Percentiles rank a stretch among this genome's conserved stretches.
Evolutionary conservation across 1,140 invertebrate species (phyloP).

Genomic region (Acyrthosiphon pisum): DNA sequence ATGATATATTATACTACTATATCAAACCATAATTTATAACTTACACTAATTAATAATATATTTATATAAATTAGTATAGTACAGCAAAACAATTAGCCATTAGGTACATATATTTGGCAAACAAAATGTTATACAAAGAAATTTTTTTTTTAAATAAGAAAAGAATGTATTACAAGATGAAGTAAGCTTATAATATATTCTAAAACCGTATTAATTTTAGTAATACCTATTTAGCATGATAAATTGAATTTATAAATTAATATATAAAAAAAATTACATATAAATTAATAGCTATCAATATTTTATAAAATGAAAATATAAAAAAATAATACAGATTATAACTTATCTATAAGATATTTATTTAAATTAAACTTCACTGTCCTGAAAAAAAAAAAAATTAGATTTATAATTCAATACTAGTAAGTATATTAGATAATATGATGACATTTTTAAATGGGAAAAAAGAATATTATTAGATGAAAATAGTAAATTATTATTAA

Average conservation of each 20-base stretch:
- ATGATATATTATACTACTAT: neutral
- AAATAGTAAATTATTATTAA: too few species aligned
- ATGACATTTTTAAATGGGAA: neutral
- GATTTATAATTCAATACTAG: neutral
- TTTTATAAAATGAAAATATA: neutral
- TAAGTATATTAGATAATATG: too few species aligned
- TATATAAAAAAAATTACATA: neutral
- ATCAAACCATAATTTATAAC: neutral
- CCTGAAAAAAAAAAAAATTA: slow-evolving; percentile 59
- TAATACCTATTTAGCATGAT: too few species aligned
- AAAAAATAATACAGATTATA: neutral
- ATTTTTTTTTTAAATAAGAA: too few species aligned
- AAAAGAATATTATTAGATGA: neutral
- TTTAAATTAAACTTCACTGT: slow-evolving; percentile 76
- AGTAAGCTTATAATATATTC: too few species aligned
- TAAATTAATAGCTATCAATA: neutral
- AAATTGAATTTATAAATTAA: too few species aligned
- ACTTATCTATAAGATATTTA: slow-evolving; percentile 69
- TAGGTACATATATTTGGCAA: neutral
- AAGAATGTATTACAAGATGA: too few species aligned
- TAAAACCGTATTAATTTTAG: too few species aligned
- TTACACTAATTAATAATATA: neutral
- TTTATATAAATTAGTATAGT: neutral
- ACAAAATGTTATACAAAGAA: neutral
- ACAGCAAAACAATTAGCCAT: neutral